Percentiles rank a stretch among this genome's conserved stretches.
These are phyloP conservation scores for Mesocricetus auratus DNA, from an alignment of 2,113 vertebrate species.

Conservation along the genomic window DNA sequence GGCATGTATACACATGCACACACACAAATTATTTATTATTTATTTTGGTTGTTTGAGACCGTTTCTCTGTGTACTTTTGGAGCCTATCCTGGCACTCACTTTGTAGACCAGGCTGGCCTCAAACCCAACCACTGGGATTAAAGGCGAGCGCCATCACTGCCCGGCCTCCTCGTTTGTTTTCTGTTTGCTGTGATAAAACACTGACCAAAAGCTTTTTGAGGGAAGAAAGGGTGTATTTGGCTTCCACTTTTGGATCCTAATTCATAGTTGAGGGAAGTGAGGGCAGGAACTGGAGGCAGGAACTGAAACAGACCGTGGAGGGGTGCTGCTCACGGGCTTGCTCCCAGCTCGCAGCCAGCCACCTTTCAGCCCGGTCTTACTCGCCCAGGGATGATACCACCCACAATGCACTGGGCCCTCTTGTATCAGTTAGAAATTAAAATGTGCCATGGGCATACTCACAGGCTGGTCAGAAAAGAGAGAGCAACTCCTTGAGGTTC, in stretches of 20 bases:
- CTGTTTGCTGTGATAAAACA: neutral
- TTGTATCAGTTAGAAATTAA: neutral
- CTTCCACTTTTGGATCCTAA: neutral
- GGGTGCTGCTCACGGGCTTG: neutral
- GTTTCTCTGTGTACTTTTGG: no score
- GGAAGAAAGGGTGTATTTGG: neutral
- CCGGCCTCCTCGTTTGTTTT: neutral
- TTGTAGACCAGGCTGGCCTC: no score
- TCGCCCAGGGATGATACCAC: neutral
- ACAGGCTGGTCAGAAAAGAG: neutral
- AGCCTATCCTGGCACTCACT: no score
- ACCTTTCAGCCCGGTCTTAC: neutral
- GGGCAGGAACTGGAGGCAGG: neutral
- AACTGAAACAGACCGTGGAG: neutral
- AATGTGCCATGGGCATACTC: neutral
- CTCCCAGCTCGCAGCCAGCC: neutral
- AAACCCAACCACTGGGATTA: no score
- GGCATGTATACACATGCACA: neutral
- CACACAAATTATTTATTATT: no score
- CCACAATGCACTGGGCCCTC: neutral
- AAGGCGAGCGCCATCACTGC: no score
- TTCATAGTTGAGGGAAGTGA: neutral
- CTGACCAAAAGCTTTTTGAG: neutral
- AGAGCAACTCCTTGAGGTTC: neutral
- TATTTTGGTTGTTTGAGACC: no score